Conservation (phyloP, 1,140 invertebrate genomes). For the Drusus annulatus region DNA sequence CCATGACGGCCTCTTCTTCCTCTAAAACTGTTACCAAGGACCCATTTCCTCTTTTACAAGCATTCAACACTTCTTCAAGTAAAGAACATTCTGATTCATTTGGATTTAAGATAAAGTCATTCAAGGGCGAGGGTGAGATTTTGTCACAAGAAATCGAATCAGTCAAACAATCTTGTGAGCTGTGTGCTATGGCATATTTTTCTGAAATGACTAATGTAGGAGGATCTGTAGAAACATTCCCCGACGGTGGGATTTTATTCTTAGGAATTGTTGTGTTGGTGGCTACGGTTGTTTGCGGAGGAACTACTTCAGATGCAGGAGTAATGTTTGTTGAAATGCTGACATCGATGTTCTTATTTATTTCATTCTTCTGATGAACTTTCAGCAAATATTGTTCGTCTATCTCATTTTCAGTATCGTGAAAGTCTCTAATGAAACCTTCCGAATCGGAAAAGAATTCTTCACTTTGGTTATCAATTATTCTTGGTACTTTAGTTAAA, state of each 20-base stretch:
- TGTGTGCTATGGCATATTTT: neutral
- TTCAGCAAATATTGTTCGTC: constrained; percentile 67
- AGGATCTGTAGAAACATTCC: neutral
- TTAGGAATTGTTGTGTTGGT: neutral
- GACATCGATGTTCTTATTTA: constrained; percentile 66
- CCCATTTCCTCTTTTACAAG: constrained; percentile 66
- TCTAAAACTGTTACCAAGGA: constrained; percentile 76
- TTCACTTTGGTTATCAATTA: constrained; percentile 58
- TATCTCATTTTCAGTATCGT: constrained; percentile 67
- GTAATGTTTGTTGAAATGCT: constrained; percentile 46
- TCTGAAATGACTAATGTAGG: neutral
- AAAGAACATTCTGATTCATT: constrained; percentile 65
- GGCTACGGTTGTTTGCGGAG: neutral
- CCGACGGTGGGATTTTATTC: neutral
- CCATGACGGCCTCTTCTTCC: constrained; percentile 72
- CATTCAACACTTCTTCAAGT: constrained; percentile 67
- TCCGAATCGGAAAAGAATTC: constrained; percentile 67
- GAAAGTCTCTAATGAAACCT: constrained; percentile 59
- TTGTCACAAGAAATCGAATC: constrained; percentile 50
- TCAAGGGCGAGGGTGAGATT: neutral
- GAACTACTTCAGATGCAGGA: neutral
- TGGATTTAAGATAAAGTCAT: constrained; percentile 53
- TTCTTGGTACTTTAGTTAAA: constrained; percentile 51
- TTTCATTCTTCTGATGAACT: constrained; percentile 70
- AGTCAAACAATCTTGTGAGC: constrained; percentile 34